phyloP scores from a whole-genome alignment of 2,888 invertebrate genomes.

The Glyphotaelius pellucidus region DNA sequence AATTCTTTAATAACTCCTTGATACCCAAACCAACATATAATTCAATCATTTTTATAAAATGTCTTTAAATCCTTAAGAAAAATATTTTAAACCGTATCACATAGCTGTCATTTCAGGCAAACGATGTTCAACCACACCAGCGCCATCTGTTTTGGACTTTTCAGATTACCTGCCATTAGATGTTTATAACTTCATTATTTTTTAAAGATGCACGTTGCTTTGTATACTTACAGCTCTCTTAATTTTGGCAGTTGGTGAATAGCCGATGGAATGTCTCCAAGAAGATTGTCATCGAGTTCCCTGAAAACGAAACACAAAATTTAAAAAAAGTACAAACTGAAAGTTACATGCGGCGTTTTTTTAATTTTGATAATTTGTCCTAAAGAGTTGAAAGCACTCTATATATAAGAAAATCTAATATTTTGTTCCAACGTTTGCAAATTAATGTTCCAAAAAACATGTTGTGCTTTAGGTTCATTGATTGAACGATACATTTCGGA shows the following conservation, averaged over 20 bases:
- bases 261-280: conserved; percentile 86
- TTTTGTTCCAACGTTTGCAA: neutral
- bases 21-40: no score
- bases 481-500: neutral
- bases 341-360: neutral
- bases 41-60: no score
- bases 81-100: no score
- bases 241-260: conserved; percentile 85
- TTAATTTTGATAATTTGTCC: no score
- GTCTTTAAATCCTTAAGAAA: no score
- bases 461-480: neutral
- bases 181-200: neutral
- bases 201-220: neutral
- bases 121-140: no score
- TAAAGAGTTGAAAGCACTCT: neutral
- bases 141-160: no score
- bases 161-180: no score
- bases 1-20: no score
- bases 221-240: conserved; percentile 89
- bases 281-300: conserved; percentile 86
- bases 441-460: neutral
- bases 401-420: neutral
- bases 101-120: no score
- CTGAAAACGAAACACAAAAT: conserved; percentile 73
- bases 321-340: neutral